Percentiles rank a stretch among this genome's conserved stretches.
phyloP scores from a whole-genome alignment of 1,140 invertebrate species.

The Neodiprion fabricii region DNA sequence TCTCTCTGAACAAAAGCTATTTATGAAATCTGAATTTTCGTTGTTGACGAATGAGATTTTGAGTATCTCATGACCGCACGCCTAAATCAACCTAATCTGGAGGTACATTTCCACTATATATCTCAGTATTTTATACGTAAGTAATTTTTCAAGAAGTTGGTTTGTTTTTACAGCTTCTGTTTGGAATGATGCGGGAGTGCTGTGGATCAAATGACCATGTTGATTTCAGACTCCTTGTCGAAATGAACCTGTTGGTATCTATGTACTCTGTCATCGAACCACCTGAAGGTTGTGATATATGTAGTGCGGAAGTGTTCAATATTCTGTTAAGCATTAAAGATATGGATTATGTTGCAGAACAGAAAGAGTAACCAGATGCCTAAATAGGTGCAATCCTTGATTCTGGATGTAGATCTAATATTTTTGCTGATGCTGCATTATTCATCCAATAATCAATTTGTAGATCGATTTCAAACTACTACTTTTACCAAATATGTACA shows the following conservation, averaged over 20 bases:
- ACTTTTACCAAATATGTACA: too few species aligned
- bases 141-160: not conserved
- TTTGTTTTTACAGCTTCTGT: not conserved
- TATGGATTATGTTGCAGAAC: conserved; percentile 10
- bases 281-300: conserved; percentile 11
- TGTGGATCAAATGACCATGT: conserved; percentile 17
- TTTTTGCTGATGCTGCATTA: not conserved
- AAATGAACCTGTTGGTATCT: conserved; percentile 12
- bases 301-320: not conserved
- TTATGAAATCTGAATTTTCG: conserved; percentile 21
- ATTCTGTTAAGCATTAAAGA: not conserved
- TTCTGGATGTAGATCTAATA: not conserved
- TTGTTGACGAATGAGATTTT: conserved; percentile 15
- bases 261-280: conserved; percentile 16
- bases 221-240: conserved; percentile 13
- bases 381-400: conserved; percentile 15
- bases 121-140: not conserved
- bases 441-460: too few species aligned
- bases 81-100: conserved; percentile 21
- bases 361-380: conserved; percentile 2
- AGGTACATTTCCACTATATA: conserved; percentile 16
- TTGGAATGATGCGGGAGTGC: conserved; percentile 15
- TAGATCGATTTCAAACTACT: too few species aligned
- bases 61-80: conserved; percentile 23
- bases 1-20: conserved; percentile 6